Evolutionary conservation across 2,797 vertebrate species (phyloP).

Genomic region (Stomatorhinus walkeri): DNA sequence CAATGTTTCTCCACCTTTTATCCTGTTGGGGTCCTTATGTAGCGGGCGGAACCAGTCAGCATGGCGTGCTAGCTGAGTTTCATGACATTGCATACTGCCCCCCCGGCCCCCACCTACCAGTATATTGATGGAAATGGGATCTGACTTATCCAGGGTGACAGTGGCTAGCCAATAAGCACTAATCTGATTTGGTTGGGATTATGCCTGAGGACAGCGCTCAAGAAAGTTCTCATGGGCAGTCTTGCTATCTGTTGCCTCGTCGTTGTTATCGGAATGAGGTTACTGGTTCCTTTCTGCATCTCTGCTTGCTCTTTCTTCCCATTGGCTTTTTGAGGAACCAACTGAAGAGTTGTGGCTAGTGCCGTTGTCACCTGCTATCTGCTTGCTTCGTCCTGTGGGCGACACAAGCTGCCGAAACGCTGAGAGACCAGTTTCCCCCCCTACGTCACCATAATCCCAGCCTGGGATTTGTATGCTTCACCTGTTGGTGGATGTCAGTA

Average conservation of each 20-base stretch:
- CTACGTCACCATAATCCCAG: constrained; percentile 51
- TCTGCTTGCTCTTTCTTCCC: background rate
- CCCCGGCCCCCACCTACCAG: constrained; percentile 1
- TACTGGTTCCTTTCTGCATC: constrained; percentile 19
- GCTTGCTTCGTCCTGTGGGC: background rate
- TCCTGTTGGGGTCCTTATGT: background rate
- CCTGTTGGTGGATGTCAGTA: constrained; percentile 17
- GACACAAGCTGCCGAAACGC: background rate
- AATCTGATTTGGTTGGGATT: constrained; percentile 69
- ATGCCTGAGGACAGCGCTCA: constrained; percentile 44
- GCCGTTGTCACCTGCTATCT: background rate
- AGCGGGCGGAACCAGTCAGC: background rate
- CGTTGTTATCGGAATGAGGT: background rate
- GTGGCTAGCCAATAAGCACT: constrained; percentile 67
- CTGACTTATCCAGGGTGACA: constrained; percentile 59
- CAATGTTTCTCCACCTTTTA: background rate
- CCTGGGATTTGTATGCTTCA: constrained; percentile 48
- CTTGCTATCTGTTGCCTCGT: background rate
- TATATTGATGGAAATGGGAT: constrained; percentile 43
- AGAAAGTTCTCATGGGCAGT: constrained; percentile 32
- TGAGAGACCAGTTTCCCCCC: constrained; percentile 10
- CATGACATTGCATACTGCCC: background rate
- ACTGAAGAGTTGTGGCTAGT: background rate
- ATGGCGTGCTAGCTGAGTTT: background rate
- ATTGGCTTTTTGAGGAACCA: background rate